Evolutionary conservation across 2,888 invertebrate genomes (phyloP), one percentile per base, ranked within the genome.

Genomic region (Drosophila merina): DNA sequence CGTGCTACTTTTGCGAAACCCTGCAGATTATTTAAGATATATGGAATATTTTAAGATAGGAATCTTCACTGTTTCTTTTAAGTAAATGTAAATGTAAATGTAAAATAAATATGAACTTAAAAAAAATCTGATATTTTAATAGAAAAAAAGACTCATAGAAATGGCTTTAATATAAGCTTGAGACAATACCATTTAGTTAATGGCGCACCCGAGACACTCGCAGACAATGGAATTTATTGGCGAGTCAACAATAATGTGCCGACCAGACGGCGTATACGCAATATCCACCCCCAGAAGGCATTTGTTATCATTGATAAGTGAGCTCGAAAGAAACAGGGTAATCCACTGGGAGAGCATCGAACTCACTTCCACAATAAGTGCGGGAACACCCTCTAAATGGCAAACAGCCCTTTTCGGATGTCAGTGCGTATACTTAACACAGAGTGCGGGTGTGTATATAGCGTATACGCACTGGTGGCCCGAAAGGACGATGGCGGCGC

Each of bases 231-330:
- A 59, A 49, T 63, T 63, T 76, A 83, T 77, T 71, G 77, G 71
- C 68, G 42, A 67, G 50, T 56, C 47, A 54, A 44, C 60, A 49
- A 4, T 30, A 57, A 49, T 52, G 38, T 63, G 60, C 66, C 67
- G 20, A 42, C 44, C 10, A n/a, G 52, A 26, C 57, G 33, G n/a
- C 75, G 80, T 72, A 80, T 83, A 86, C 83, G 72, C 75, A 71
- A 80, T 79, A 78, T 79, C 81, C 78, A 88, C 88, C 88, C 88
- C 76, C 79, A 42, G 40, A 20, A 33, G 56, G 25, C 67, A 74
- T 69, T 84, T 77, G 75, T 77, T 86, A 84, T 88, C 89, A 84
- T 76, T 79, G 81, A 81, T 77, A 83, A 83, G 75, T 81, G 74
- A 47, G 76, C 72, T 57, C 36, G 25, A 67, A 58, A 55, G 10